Evolutionary conservation across 2,113 vertebrate genomes (phyloP).

Genomic region (Scophthalmus maximus): DNA sequence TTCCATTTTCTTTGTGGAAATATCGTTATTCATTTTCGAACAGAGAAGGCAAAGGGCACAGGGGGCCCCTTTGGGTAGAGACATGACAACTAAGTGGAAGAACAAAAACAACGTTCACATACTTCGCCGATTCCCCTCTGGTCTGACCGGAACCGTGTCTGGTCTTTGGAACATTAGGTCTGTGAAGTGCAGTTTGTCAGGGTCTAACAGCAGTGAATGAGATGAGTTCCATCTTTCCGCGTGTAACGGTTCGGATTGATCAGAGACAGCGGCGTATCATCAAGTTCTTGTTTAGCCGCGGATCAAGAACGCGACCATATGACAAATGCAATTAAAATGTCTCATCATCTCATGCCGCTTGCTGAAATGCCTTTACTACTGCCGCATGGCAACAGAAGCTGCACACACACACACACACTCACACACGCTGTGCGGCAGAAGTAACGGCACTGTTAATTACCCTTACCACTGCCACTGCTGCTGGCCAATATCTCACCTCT

Average conservation of each 20-base stretch:
- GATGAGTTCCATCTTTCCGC: slow-evolving; percentile 27
- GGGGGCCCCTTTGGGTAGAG: slow-evolving; percentile 3
- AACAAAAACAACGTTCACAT: slow-evolving; percentile 31
- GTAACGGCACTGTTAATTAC: slow-evolving; percentile 70
- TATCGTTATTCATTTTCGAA: slow-evolving; percentile 40
- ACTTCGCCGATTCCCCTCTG: slow-evolving; percentile 1
- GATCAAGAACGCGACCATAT: slow-evolving; percentile 28
- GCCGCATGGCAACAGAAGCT: slow-evolving; percentile 13
- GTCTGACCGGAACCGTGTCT: slow-evolving; percentile 21
- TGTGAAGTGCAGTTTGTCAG: slow-evolving; percentile 53
- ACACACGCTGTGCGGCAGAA: slow-evolving; percentile 28
- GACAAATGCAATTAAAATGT: slow-evolving; percentile 47
- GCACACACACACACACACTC: slow-evolving; percentile 5
- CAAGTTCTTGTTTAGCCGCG: slow-evolving; percentile 38
- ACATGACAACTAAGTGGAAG: neutral
- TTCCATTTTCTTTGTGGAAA: slow-evolving; percentile 42
- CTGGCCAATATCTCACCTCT: slow-evolving; percentile 60
- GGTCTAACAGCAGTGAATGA: slow-evolving; percentile 41
- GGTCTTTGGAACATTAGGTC: slow-evolving; percentile 34
- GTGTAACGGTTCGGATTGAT: slow-evolving; percentile 38
- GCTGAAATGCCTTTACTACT: slow-evolving; percentile 25
- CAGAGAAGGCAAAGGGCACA: slow-evolving; percentile 5
- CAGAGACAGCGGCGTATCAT: slow-evolving; percentile 32
- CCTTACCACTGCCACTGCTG: slow-evolving; percentile 47
- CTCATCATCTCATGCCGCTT: slow-evolving; percentile 13